Conservation (phyloP, 2,888 invertebrate genomes). For the Chrysolina americana region DNA sequence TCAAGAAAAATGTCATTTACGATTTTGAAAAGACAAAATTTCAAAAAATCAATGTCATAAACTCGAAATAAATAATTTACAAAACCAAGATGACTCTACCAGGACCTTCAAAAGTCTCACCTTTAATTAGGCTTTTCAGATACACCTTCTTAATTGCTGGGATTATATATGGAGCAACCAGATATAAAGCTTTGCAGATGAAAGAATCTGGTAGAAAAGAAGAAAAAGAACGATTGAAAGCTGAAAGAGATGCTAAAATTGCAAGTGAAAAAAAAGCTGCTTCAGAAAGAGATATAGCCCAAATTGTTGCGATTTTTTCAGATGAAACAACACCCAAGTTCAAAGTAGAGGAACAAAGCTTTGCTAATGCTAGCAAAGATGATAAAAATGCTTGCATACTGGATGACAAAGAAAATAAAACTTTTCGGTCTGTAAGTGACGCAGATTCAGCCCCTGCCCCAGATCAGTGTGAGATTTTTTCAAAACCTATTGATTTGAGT, state of each 20-base stretch:
- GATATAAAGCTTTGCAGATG: slow-evolving; percentile 33
- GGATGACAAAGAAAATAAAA: slow-evolving; percentile 22
- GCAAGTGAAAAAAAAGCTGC: slow-evolving; percentile 34
- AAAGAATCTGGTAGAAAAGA: slow-evolving; percentile 31
- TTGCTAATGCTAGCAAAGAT: slow-evolving; percentile 12
- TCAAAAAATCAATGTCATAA: slow-evolving; percentile 9
- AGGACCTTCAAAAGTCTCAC: slow-evolving; percentile 38
- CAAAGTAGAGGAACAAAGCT: slow-evolving; percentile 23
- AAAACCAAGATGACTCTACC: slow-evolving; percentile 34
- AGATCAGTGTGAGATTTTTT: slow-evolving; percentile 10
- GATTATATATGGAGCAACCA: slow-evolving; percentile 45
- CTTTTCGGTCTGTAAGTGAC: not conserved
- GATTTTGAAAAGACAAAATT: not conserved
- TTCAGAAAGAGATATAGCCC: slow-evolving; percentile 37
- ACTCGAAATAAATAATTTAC: slow-evolving; percentile 3
- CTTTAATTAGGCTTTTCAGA: slow-evolving; percentile 39
- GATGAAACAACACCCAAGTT: slow-evolving; percentile 29
- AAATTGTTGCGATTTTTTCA: slow-evolving; percentile 36
- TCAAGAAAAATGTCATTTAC: slow-evolving; percentile 11
- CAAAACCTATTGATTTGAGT: not conserved
- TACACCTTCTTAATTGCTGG: slow-evolving; percentile 45
- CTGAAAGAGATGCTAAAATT: slow-evolving; percentile 29
- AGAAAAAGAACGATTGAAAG: slow-evolving; percentile 31
- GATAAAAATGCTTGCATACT: slow-evolving; percentile 18
- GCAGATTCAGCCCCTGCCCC: not conserved